Evolutionary conservation across 2,888 invertebrate species (phyloP).

Genomic region (Proisotoma minuta): DNA sequence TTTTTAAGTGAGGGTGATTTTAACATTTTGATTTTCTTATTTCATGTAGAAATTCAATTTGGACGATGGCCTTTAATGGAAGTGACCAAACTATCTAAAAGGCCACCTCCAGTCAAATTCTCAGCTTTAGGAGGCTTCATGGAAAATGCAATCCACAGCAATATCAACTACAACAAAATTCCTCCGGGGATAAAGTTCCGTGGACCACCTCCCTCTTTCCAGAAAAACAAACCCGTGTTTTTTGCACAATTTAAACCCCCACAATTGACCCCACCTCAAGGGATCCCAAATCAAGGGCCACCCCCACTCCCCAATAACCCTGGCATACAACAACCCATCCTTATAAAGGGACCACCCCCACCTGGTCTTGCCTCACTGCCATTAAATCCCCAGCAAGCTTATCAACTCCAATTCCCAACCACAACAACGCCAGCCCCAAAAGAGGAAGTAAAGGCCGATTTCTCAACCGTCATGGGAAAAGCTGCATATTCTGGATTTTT

Average conservation of each 20-base stretch:
- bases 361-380: not conserved
- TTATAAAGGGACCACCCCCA: not conserved
- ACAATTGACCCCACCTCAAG: not conserved
- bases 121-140: conserved; percentile 9
- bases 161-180: not conserved
- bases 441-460: not conserved
- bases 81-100: conserved; percentile 11
- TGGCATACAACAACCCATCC: not conserved
- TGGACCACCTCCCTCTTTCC: not conserved
- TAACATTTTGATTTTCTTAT: no score
- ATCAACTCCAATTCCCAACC: no score
- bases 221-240: not conserved
- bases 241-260: not conserved
- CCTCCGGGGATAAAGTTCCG: not conserved
- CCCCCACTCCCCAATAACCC: not conserved
- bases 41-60: conserved; percentile 24
- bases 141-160: conserved; percentile 1
- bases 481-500: conserved; percentile 9
- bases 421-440: not conserved
- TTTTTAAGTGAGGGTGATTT: no score
- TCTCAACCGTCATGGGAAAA: not conserved
- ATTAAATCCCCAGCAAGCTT: not conserved
- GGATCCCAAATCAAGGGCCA: not conserved
- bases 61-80: conserved; percentile 35
- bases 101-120: not conserved